These are phyloP conservation scores for Microplitis demolitor DNA, from an alignment of 1,140 invertebrate genomes.

Conservation along the genomic window DNA sequence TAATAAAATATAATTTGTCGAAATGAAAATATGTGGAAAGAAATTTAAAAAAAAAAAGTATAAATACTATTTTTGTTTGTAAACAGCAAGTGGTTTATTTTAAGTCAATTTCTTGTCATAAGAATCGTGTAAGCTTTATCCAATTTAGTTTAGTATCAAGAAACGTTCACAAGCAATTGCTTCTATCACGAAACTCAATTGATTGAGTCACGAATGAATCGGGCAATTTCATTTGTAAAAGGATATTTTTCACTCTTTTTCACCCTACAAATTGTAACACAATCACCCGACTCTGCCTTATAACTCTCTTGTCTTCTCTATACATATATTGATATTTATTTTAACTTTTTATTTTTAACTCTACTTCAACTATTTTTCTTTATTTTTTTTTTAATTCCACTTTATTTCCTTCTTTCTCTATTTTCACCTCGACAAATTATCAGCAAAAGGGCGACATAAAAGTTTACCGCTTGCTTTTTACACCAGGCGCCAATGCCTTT, in stretches of 20 bases:
- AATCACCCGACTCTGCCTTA: neutral
- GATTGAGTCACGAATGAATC: constrained; percentile 13
- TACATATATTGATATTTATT: neutral
- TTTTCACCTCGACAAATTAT: neutral
- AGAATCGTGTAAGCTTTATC: neutral
- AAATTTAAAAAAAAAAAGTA: neutral
- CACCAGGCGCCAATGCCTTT: constrained; percentile 10
- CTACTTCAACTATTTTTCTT: neutral
- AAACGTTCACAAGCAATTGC: neutral
- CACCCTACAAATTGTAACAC: neutral
- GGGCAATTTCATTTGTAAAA: neutral
- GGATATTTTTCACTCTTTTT: constrained; percentile 2
- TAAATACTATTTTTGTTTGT: neutral
- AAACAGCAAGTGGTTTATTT: neutral
- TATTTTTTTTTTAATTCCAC: neutral
- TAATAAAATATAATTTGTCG: too few relatives aligned
- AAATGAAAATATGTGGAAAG: too few relatives aligned
- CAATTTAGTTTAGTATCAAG: constrained; percentile 1
- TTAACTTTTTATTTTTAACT: neutral
- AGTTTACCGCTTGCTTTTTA: constrained; percentile 10
- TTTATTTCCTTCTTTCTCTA: neutral
- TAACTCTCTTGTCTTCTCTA: neutral
- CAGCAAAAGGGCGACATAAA: neutral
- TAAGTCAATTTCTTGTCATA: constrained; percentile 3
- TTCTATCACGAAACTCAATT: constrained; percentile 6